Evolutionary conservation across 2,888 invertebrate species (phyloP).

Genomic region (Ormyrus nitidulus): DNA sequence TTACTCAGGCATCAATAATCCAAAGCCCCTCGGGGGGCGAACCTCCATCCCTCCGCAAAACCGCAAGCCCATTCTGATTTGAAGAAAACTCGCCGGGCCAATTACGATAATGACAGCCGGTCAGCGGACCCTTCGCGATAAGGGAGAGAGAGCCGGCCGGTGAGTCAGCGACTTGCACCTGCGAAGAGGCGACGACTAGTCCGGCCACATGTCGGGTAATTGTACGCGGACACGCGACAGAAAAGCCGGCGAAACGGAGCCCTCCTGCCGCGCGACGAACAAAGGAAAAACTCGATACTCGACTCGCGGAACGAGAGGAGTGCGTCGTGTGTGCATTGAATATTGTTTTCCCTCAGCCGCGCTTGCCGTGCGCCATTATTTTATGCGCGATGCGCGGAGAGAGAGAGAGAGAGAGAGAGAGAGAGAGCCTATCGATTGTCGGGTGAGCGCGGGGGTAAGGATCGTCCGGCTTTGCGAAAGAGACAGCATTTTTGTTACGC

Average conservation of each 20-base stretch:
- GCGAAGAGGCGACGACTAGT: background rate
- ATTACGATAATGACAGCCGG: slow-evolving; percentile 46
- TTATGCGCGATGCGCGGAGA: slow-evolving; percentile 18
- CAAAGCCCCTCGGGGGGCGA: too few relatives aligned
- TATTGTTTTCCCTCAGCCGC: background rate
- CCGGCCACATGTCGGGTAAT: slow-evolving; percentile 49
- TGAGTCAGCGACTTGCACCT: slow-evolving; percentile 9
- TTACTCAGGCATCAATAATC: too few relatives aligned
- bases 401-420: too few relatives aligned
- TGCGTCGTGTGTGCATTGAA: background rate
- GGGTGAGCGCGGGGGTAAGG: too few relatives aligned
- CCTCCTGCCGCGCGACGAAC: background rate
- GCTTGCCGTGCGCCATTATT: background rate
- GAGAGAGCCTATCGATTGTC: too few relatives aligned
- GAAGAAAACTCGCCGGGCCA: background rate
- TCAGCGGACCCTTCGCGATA: background rate
- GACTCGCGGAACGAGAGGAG: background rate
- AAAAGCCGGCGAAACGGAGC: background rate
- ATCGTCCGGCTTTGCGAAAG: too few relatives aligned
- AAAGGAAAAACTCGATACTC: slow-evolving; percentile 26
- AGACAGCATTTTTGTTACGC: too few relatives aligned
- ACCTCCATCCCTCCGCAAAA: background rate
- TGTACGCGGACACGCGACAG: slow-evolving; percentile 42
- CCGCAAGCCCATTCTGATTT: background rate
- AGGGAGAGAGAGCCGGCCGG: background rate